Evolutionary conservation across 37 sponge, comb jelly and placozoan genomes (phyloP), one percentile per base, ranked within the genome.

Genomic region (Beroe ovata): DNA sequence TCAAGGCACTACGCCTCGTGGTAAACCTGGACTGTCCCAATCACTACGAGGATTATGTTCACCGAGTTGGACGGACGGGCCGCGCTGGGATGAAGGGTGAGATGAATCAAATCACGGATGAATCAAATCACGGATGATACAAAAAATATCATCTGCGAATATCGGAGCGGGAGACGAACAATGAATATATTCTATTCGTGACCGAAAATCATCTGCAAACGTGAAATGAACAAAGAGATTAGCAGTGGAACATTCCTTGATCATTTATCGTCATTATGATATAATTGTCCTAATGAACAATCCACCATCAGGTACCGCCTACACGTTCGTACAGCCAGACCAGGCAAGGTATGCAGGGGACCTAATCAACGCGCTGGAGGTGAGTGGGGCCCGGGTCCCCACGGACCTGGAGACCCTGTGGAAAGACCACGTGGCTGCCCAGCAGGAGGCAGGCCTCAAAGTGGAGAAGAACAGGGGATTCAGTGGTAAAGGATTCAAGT

Each of bases 21-120:
- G 91, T 99, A 14, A 99, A 99, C 88, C 95, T 94, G 60, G 96
- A 95, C 84, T 96, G 96, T 91, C 99, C 99, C 25, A 99, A 96
- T 59, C 99, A 99, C 64, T 99, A 99, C 58, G 99, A 99, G 71
- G 99, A 99, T 91, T 99, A 99, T 60, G 99, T 99, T 0, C 99
- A 99, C 69, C 91, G 99, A n/a, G 89, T 62, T 1, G 89, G 89
- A 8, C 34, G 99, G n/a, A 99, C 99, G 28, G 99, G 99, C 0
- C 64, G 99, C 23, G 99, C 99, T 0, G 99, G 99, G 0, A 96
- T 91, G 54, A 95, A 96, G 64, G 99, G 99, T n/a, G 3, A n/a
- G n/a, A n/a, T n/a, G n/a, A n/a, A n/a, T n/a, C n/a, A n/a, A n/a
- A n/a, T n/a, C n/a, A n/a, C n/a, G n/a, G n/a, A n/a, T n/a, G n/a